Conservation (phyloP, 2,797 vertebrate genomes). For the Ciconia nigra region DNA sequence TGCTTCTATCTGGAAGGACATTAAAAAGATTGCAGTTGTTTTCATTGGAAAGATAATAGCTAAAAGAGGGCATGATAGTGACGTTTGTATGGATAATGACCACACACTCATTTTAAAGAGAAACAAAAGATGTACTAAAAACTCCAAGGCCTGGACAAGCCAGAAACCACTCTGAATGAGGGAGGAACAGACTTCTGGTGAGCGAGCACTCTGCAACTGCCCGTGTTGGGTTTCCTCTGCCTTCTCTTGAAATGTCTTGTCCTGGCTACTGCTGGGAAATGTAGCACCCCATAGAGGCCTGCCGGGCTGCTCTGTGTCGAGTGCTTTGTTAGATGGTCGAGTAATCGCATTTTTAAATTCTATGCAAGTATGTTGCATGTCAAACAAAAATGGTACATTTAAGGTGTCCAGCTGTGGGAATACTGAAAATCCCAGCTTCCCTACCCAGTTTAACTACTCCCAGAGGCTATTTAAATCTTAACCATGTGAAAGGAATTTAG, state of each 20-base stretch:
- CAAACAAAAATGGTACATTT: background rate
- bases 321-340: background rate
- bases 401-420: conserved; percentile 16
- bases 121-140: conserved; percentile 45
- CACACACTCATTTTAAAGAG: conserved; percentile 36
- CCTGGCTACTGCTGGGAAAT: conserved; percentile 33
- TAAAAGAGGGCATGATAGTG: background rate
- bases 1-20: background rate
- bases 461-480: conserved; percentile 1
- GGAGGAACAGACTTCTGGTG: conserved; percentile 20
- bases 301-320: background rate
- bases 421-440: background rate
- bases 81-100: conserved; percentile 46
- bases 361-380: background rate
- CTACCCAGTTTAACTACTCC: background rate
- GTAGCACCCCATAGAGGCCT: background rate
- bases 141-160: background rate
- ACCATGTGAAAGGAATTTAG: background rate
- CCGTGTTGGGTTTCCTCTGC: conserved; percentile 17
- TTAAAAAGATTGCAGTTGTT: conserved; percentile 25
- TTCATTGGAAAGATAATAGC: conserved; percentile 30
- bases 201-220: background rate
- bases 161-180: conserved; percentile 46
- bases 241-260: background rate
- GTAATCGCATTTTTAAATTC: background rate